Evolutionary conservation across 2,888 invertebrate species (phyloP).

Genomic region (Melangyna quadrimaculata): DNA sequence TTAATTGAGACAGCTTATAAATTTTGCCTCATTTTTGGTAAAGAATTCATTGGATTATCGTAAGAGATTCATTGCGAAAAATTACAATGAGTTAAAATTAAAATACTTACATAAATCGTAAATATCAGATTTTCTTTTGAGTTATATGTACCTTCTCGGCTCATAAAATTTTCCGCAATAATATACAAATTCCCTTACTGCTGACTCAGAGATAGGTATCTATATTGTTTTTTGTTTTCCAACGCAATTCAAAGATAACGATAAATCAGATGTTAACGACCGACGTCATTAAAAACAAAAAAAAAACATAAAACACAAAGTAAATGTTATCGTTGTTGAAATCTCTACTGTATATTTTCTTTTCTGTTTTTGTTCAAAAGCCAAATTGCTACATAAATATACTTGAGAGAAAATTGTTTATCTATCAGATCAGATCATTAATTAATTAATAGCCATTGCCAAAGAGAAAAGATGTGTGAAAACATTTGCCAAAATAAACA

Average conservation of each 20-base stretch:
- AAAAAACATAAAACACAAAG: background rate
- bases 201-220: background rate
- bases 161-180: background rate
- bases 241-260: constrained; percentile 3
- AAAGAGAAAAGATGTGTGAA: background rate
- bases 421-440: background rate
- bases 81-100: background rate
- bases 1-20: no score
- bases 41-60: no score
- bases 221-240: background rate
- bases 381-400: constrained; percentile 15
- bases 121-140: background rate
- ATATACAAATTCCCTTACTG: background rate
- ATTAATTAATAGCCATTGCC: constrained; percentile 8
- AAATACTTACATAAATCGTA: background rate
- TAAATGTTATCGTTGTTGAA: constrained; percentile 5
- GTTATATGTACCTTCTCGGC: background rate
- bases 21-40: no score
- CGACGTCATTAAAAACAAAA: background rate
- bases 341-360: background rate
- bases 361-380: constrained; percentile 7
- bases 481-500: constrained; percentile 8
- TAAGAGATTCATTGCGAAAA: no score
- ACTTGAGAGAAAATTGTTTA: constrained; percentile 9
- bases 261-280: constrained; percentile 20